Base-by-base conservation (phyloP, 2,888 invertebrate species). In the Nomada fabriciana region DNA sequence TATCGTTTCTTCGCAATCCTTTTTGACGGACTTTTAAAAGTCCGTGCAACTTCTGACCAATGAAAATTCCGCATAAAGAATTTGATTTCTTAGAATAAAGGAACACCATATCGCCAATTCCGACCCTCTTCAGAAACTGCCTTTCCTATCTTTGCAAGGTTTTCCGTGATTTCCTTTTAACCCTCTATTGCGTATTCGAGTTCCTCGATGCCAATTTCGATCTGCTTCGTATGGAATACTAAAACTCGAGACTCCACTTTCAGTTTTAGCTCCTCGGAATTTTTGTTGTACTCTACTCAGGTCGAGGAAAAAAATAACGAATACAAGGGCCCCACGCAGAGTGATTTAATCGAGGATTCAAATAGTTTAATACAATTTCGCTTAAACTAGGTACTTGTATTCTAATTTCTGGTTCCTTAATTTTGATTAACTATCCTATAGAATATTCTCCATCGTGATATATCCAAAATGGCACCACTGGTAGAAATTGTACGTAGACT, bases 21-120 rank as follows among this genome's bases (percentile, higher is more conserved):
- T 29, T 29, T 29, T 29, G 29, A 0, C 29, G 29, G 29, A 29
- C 7, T 36, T 36, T 36, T 68, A 76, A 87, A 87, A 61, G 82
- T 79, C 59, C 82, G 83, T 71, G 80, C 82, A 65, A 63, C 71
- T 74, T 61, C 74, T 53, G 50, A 68, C 43, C 89, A 80, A 88
- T 85, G 87, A 88, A 88, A 87, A 88, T 88, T 88, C 87, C 80
- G 89, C 80, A 88, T 88, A 88, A 88, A 88, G 85, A 88, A 85
- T 88, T 76, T 78, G 85, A 88, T 88, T 88, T 81, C 76, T 76
- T 71, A 68, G 82, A 88, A 86, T 88, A 86, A 70, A 64, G 68
- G 59, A 74, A 82, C 70, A 52, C 53, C 52, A 60, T 55, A 11
- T 59, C 60, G 25, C 61, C 63, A 65, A 11, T 74, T 68, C 68